Conservation (phyloP, 1,140 invertebrate genomes). For the Panonychus citri region DNA sequence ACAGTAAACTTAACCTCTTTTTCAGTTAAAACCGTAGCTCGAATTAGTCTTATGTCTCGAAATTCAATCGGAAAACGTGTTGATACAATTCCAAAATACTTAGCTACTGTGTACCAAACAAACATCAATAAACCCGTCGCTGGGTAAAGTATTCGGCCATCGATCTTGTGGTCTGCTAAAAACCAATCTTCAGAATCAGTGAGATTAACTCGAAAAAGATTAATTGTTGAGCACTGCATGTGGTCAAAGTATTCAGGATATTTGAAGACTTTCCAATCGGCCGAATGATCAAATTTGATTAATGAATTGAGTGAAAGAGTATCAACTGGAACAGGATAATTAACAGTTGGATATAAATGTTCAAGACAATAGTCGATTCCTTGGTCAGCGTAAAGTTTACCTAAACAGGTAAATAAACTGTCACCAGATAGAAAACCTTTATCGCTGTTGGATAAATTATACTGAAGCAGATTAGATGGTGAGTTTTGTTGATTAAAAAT, state of each 20-base stretch:
- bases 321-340: constrained; percentile 25
- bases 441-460: not conserved
- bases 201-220: constrained; percentile 44
- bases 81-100: not conserved
- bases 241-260: constrained; percentile 23
- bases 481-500: not conserved
- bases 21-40: constrained; percentile 53
- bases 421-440: not conserved
- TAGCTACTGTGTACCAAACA: not conserved
- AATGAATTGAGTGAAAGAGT: constrained; percentile 26
- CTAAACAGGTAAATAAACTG: too few species aligned
- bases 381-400: too few species aligned
- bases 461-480: not conserved
- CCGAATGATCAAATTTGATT: constrained; percentile 28
- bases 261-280: constrained; percentile 45
- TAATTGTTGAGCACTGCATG: constrained; percentile 34
- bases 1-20: constrained; percentile 40
- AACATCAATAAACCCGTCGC: constrained; percentile 42
- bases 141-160: constrained; percentile 77
- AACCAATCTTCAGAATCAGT: constrained; percentile 40
- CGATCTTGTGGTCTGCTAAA: constrained; percentile 64
- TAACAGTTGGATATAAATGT: constrained; percentile 19
- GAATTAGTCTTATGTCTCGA: constrained; percentile 19
- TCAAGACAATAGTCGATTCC: not conserved
- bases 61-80: not conserved